Evolutionary conservation across 1,140 invertebrate species (phyloP).

Genomic region (Bombus pyrosoma): DNA sequence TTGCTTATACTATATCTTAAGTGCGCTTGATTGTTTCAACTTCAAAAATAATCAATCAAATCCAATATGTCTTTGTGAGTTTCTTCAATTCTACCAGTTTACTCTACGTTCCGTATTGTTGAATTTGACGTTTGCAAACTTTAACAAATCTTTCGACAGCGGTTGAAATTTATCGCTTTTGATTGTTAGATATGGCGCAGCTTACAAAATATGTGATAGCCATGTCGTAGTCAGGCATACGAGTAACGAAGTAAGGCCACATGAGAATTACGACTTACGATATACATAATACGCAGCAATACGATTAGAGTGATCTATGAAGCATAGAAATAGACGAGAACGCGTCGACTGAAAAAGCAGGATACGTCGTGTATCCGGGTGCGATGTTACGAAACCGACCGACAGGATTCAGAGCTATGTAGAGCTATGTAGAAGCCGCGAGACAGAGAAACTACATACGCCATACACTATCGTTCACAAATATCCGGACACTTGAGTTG

Average conservation of each 20-base stretch:
- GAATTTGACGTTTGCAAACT: not conserved
- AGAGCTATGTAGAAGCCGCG: conserved; percentile 16
- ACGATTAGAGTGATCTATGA: conserved; percentile 25
- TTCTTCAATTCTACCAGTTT: not conserved
- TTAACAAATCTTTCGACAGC: not conserved
- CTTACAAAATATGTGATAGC: not conserved
- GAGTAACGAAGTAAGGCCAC: not conserved
- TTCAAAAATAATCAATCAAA: not conserved
- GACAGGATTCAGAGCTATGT: conserved; percentile 27
- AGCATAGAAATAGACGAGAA: conserved; percentile 29
- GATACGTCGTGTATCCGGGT: conserved; percentile 43
- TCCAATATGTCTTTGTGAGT: not conserved
- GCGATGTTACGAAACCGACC: conserved; percentile 40
- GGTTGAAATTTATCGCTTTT: not conserved
- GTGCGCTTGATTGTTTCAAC: not conserved
- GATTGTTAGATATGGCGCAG: not conserved
- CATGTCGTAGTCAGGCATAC: not conserved
- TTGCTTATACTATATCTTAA: not conserved
- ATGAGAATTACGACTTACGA: not conserved
- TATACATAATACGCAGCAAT: not conserved
- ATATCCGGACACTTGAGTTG: not conserved
- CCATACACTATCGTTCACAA: not conserved
- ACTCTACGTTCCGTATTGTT: not conserved
- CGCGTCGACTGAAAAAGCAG: conserved; percentile 43
- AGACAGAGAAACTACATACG: conserved; percentile 14